Base-by-base conservation (phyloP, 2,888 invertebrate species). In the Morpho deidamia region DNA sequence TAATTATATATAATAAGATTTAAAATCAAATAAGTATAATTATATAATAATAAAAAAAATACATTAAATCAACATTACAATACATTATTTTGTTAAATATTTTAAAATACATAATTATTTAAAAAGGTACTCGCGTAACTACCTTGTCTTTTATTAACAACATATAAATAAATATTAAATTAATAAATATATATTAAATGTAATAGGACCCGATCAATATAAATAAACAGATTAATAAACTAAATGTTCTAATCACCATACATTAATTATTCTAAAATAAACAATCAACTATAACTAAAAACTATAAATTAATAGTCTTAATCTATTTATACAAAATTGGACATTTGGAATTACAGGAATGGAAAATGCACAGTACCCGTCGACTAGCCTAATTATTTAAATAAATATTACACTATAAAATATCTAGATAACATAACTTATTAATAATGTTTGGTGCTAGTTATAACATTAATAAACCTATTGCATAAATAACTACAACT, bases 41-140 rank as follows among this genome's bases (percentile, higher is more conserved):
- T 57, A 57, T 47, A 44, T 40, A 39, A 52, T 51, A 53, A 48
- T 41, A 39, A 48, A 32, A 53, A 37, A 14, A 58, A 42, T 57
- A 56, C 40, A 40, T 40, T 12, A 49, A 40, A 49, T 44, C 55
- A 55, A 41, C 11, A 44, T 41, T 51, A 44, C 38, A 51, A 44
- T 53, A 54, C 55, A 58, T 56, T 53, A 53, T 60, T 54, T 50
- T 51, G 40, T 55, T 41, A 52, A 41, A 55, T 51, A 52, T 48
- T 55, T 49, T 53, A 49, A 45, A 55, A 58, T 56, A 56, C 50
- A 60, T 47, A 60, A 55, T 56, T 52, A 55, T 46, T 46, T 63
- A 53, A 83, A 23, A 85, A 89, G 89, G 89, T 89, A 89, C 89
- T 83, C 83, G 83, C 83, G 84, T 83, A 87, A 88, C 86, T 84